Base-by-base conservation (phyloP, 64 coral and sea anemone species). In the Pocillopora verrucosa region DNA sequence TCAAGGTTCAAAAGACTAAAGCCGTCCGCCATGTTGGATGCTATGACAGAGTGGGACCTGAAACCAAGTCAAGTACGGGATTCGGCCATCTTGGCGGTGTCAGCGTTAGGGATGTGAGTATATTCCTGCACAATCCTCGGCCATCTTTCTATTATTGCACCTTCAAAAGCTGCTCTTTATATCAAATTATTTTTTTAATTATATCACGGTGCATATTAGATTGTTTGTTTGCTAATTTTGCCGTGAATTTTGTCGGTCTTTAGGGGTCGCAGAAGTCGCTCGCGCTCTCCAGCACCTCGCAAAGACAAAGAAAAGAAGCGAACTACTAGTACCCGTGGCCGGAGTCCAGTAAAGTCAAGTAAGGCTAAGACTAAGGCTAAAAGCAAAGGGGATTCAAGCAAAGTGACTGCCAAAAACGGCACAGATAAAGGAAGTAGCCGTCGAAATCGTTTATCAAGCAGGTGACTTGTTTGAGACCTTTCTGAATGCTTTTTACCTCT, bases 221-320 rank as follows among this genome's bases (percentile, higher is more conserved):
- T n/a, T 26, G 34, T 30, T 72, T 73, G 87, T 61, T 19, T 60
- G 0, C 2, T 17, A 76, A 74, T 89, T 60, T 96, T n/a, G 51
- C 13, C 10, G 36, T 78, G 22, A 36, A 58, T 73, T 79, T 72
- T 72, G 16, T 59, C 83, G 72, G 74, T 36, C 30, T 96, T 58
- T 59, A 96, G 95, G 95, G 95, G 95, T 93, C 95, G 91, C 60
- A 88, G 91, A 64, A 94, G 96, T 59, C 93, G 96, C 56, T 92
- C 96, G 57, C 93, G 87, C 36, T 91, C 68, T 73, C 83, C 77
- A 24, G 84, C 87, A 45, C 37, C 82, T 5, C 68, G 74, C 45
- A 98, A 98, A 63, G 88, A 91, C 79, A 98, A 98, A 81, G 93
- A 92, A 41, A 98, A 98, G 80, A 95, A 93, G 22, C 77, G 79